phyloP scores from a whole-genome alignment of 1,140 invertebrate genomes.

The Drosophila teissieri region DNA sequence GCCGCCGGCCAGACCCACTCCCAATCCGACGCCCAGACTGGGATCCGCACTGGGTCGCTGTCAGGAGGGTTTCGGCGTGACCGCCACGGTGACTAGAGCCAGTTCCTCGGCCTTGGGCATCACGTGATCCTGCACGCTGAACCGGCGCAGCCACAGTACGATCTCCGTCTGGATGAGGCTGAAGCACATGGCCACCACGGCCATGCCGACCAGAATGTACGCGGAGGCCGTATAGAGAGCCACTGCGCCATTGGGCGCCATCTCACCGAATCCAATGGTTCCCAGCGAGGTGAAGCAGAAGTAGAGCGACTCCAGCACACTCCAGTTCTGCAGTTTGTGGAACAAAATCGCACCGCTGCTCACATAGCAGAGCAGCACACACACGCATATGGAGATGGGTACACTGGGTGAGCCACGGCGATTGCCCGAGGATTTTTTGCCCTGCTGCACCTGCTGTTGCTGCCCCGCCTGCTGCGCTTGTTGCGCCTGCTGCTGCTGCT shows the following conservation, averaged over 20 bases:
- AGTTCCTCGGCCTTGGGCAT: slow-evolving; percentile 79
- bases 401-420: slow-evolving; percentile 85
- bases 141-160: slow-evolving; percentile 87
- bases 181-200: slow-evolving; percentile 98
- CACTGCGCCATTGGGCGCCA: slow-evolving; percentile 87
- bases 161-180: slow-evolving; percentile 97
- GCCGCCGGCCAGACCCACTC: background rate
- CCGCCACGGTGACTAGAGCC: slow-evolving; percentile 77
- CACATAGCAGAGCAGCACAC: slow-evolving; percentile 95
- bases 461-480: slow-evolving; percentile 22
- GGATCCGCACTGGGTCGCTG: slow-evolving; percentile 78
- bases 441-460: slow-evolving; percentile 39
- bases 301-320: slow-evolving; percentile 95
- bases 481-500: slow-evolving; percentile 44
- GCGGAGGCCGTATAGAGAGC: slow-evolving; percentile 89
- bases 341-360: slow-evolving; percentile 96
- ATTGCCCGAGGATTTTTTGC: slow-evolving; percentile 30
- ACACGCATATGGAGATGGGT: slow-evolving; percentile 94
- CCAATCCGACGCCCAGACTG: slow-evolving; percentile 10
- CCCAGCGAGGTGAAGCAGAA: slow-evolving; percentile 97
- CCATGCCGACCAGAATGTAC: slow-evolving; percentile 97
- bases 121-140: slow-evolving; percentile 85
- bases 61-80: slow-evolving; percentile 84
- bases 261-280: slow-evolving; percentile 95
- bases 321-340: slow-evolving; percentile 95